Conservation (phyloP, 2,888 invertebrate genomes). For the Papilio elwesi region DNA sequence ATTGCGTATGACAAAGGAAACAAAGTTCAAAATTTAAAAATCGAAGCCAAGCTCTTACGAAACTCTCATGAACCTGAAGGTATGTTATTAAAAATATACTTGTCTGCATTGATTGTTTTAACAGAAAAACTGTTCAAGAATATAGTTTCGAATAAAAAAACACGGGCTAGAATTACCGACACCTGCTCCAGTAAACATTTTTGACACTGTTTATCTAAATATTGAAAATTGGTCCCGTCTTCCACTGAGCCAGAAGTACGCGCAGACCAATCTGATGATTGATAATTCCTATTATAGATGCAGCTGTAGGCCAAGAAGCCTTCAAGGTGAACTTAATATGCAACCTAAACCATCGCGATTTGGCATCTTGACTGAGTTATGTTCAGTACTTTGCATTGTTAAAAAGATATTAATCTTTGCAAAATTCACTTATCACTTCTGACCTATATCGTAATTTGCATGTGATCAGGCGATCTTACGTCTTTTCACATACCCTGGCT, state of each 20-base stretch:
- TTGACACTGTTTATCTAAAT: constrained; percentile 58
- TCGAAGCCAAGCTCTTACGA: too few species aligned
- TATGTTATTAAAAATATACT: too few species aligned
- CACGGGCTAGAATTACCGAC: constrained; percentile 13
- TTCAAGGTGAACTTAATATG: constrained; percentile 65
- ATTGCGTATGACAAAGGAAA: too few species aligned
- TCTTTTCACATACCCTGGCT: too few species aligned
- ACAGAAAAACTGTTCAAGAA: too few species aligned
- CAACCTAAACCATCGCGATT: constrained; percentile 62
- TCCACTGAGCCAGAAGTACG: constrained; percentile 53
- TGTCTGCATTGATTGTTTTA: too few species aligned
- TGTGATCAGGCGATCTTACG: background rate
- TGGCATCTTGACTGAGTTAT: constrained; percentile 70
- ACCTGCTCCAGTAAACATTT: constrained; percentile 47
- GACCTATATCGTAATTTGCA: background rate
- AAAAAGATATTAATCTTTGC: constrained; percentile 56
- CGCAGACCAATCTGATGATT: constrained; percentile 59
- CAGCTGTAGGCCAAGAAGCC: constrained; percentile 71
- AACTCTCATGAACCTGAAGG: too few species aligned
- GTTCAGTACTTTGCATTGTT: constrained; percentile 53
- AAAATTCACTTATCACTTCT: constrained; percentile 38
- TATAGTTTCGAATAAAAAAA: too few species aligned
- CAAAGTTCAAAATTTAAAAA: too few species aligned
- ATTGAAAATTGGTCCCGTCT: constrained; percentile 53
- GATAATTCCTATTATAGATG: constrained; percentile 72